A percentile compares a stretch with the other conserved stretches of the same genome.
Conservation (phyloP, 2,888 invertebrate genomes). For the Spodoptera exigua region DNA sequence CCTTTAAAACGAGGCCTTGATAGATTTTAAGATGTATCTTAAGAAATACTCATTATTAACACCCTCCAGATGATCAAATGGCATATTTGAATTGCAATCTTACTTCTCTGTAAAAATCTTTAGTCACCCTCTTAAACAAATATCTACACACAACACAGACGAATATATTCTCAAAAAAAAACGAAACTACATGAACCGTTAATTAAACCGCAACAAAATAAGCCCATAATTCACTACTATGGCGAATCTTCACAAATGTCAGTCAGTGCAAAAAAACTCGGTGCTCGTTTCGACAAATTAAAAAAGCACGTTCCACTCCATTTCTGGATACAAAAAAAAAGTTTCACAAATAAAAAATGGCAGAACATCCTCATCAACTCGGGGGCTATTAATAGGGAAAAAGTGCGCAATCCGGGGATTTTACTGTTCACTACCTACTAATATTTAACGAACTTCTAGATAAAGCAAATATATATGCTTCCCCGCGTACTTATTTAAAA, state of each 20-base stretch:
- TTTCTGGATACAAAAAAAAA: slow-evolving; percentile 71
- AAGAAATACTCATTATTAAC: too few relatives aligned
- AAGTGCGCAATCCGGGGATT: slow-evolving; percentile 70
- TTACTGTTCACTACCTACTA: slow-evolving; percentile 78
- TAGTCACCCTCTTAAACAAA: too few relatives aligned
- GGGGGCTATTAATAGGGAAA: slow-evolving; percentile 80
- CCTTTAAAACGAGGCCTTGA: too few relatives aligned
- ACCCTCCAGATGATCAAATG: too few relatives aligned
- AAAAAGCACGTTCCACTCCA: slow-evolving; percentile 72
- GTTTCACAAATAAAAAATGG: slow-evolving; percentile 65
- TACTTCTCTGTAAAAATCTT: too few relatives aligned
- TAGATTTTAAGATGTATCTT: too few relatives aligned
- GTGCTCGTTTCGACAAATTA: slow-evolving; percentile 63
- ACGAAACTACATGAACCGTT: slow-evolving; percentile 8
- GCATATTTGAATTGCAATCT: too few relatives aligned
- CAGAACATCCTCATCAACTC: slow-evolving; percentile 73
- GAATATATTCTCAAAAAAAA: slow-evolving; percentile 5
- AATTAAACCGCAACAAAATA: slow-evolving; percentile 51
- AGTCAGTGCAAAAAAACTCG: slow-evolving; percentile 46
- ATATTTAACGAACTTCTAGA: slow-evolving; percentile 86
- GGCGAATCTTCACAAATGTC: slow-evolving; percentile 51
- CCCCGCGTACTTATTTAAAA: slow-evolving; percentile 82
- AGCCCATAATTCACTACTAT: slow-evolving; percentile 41
- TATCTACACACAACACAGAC: neutral
- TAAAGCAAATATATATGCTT: slow-evolving; percentile 85